Conservation (phyloP, 2,113 vertebrate genomes). For the Verasper variegatus region DNA sequence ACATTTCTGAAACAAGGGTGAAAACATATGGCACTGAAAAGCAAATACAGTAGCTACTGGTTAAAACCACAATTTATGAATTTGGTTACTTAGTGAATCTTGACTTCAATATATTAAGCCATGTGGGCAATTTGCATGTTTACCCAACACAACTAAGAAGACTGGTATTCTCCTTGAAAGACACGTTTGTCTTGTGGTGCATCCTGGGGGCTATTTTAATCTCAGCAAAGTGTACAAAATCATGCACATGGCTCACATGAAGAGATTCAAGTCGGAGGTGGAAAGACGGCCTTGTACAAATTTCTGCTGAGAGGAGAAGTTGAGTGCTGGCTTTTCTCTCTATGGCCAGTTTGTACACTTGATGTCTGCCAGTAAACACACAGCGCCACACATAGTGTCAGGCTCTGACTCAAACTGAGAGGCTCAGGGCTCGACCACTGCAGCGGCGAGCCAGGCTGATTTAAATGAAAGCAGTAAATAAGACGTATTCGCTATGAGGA, state of each 20-base stretch:
- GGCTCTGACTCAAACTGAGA: constrained; percentile 36
- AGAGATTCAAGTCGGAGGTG: constrained; percentile 4
- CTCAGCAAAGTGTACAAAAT: not conserved
- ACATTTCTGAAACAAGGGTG: no score
- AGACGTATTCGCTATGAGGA: constrained; percentile 26
- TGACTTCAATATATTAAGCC: not conserved
- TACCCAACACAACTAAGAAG: not conserved
- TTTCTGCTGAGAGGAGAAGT: not conserved
- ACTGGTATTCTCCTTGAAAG: not conserved
- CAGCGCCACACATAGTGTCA: constrained; percentile 49
- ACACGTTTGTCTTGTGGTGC: constrained; percentile 2
- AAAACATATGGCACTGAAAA: not conserved
- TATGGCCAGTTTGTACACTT: constrained; percentile 4
- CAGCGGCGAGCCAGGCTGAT: constrained; percentile 12
- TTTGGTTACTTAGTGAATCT: not conserved
- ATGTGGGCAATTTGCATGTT: not conserved
- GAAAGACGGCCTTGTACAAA: not conserved
- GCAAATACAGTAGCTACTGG: not conserved
- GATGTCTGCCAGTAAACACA: constrained; percentile 46
- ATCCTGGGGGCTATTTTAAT: constrained; percentile 10
- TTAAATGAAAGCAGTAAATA: constrained; percentile 58
- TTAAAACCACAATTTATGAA: not conserved
- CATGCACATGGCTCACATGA: not conserved
- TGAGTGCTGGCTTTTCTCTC: constrained; percentile 24
- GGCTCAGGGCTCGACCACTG: constrained; percentile 40